These are phyloP conservation scores for Chaitophorus viminalis DNA, from an alignment of 2,888 invertebrate genomes.

Conservation along the genomic window DNA sequence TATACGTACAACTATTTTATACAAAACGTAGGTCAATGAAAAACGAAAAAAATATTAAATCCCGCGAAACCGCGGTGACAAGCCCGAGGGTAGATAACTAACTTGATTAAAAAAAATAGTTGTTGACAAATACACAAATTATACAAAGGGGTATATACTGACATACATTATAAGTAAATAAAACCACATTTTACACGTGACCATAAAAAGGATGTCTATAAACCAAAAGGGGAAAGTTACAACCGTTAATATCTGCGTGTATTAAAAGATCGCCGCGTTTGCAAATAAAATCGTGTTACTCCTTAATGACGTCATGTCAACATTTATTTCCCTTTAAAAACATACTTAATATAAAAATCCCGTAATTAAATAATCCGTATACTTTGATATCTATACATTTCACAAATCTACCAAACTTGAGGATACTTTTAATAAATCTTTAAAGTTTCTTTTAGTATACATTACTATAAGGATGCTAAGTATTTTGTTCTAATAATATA, in stretches of 20 bases:
- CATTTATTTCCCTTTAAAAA: neutral
- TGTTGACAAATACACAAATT: neutral
- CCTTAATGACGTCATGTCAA: neutral
- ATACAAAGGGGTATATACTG: neutral
- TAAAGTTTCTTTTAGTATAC: neutral
- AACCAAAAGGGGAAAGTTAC: neutral
- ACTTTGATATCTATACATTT: neutral
- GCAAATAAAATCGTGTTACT: neutral
- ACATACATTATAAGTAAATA: neutral
- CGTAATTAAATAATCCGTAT: neutral
- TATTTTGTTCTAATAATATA: neutral
- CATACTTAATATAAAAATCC: neutral
- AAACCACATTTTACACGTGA: neutral
- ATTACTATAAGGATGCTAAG: neutral
- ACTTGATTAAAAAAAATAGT: neutral
- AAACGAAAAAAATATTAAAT: no score
- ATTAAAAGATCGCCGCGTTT: neutral
- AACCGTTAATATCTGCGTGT: neutral
- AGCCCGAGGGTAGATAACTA: no score
- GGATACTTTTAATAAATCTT: neutral
- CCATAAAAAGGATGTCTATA: neutral
- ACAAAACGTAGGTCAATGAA: no score
- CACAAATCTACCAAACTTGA: neutral
- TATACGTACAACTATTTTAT: no score
- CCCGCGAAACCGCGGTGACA: neutral